Evolutionary conservation across 2,888 invertebrate genomes (phyloP).

Genomic region (Alcis repandata): DNA sequence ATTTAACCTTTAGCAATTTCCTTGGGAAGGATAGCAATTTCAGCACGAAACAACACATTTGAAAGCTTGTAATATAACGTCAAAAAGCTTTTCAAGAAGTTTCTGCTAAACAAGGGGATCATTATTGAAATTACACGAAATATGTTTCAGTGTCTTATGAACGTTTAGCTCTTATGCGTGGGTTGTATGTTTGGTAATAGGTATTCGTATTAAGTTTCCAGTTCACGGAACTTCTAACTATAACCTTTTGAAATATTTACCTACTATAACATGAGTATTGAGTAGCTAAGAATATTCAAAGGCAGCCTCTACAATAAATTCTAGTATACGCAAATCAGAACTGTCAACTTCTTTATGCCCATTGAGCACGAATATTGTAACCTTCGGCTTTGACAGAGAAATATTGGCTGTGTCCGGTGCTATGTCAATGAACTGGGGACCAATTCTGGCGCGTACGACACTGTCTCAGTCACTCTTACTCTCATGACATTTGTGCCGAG

Average conservation of each 20-base stretch:
- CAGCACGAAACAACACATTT: constrained; percentile 10
- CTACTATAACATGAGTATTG: not conserved
- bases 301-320: constrained; percentile 37
- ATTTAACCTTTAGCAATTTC: constrained; percentile 12
- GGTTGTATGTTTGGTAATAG: constrained; percentile 9
- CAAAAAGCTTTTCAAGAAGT: constrained; percentile 36
- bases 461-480: too few relatives aligned
- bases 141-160: constrained; percentile 26
- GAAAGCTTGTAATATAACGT: constrained; percentile 20
- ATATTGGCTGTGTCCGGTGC: constrained; percentile 43
- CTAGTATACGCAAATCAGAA: constrained; percentile 44
- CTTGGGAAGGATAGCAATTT: constrained; percentile 2
- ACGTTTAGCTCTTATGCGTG: constrained; percentile 22
- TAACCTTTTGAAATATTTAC: constrained; percentile 33
- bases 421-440: constrained; percentile 35
- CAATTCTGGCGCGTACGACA: too few relatives aligned
- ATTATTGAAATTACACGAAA: constrained; percentile 36
- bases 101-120: constrained; percentile 35
- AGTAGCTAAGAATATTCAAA: constrained; percentile 29
- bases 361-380: constrained; percentile 48
- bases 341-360: constrained; percentile 49
- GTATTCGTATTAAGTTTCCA: not conserved
- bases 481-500: too few relatives aligned
- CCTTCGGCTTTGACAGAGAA: constrained; percentile 44
- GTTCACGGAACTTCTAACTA: constrained; percentile 11